phyloP scores from a whole-genome alignment of 2,113 vertebrate species.

The Salvelinus fontinalis region DNA sequence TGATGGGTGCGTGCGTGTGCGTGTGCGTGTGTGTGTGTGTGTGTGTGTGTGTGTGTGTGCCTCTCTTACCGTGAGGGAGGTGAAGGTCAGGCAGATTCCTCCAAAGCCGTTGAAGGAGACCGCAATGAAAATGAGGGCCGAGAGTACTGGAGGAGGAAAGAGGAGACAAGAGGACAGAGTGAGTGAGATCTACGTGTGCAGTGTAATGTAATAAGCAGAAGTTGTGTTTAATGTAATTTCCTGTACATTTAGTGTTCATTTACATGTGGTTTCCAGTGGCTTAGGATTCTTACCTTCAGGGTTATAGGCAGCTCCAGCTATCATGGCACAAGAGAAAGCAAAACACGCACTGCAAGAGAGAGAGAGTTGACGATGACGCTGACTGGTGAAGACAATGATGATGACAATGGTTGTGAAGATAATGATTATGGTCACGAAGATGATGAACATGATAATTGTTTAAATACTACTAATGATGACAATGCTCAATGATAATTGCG shows the following conservation, averaged over 20 bases:
- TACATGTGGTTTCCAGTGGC: too few relatives aligned
- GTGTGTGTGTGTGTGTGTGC: neutral
- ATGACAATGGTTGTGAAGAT: neutral
- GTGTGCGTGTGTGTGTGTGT: too few relatives aligned
- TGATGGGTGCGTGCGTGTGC: too few relatives aligned
- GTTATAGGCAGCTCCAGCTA: conserved; percentile 77
- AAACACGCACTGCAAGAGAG: conserved; percentile 75
- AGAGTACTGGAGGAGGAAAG: conserved; percentile 72
- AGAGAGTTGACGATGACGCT: neutral
- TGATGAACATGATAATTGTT: neutral
- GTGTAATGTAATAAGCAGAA: too few relatives aligned
- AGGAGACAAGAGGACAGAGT: neutral
- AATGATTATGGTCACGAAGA: neutral
- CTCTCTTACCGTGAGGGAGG: conserved; percentile 81
- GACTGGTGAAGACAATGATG: neutral
- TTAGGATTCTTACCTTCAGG: conserved; percentile 71
- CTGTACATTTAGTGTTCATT: too few relatives aligned
- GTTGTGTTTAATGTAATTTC: too few relatives aligned
- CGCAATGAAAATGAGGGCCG: conserved; percentile 83
- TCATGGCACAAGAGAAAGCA: conserved; percentile 80
- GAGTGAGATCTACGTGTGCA: neutral
- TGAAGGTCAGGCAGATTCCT: conserved; percentile 90
- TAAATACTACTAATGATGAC: too few relatives aligned
- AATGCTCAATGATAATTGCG: too few relatives aligned
- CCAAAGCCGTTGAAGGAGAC: conserved; percentile 88